phyloP scores from a whole-genome alignment of 2,888 invertebrate species.

The Netelia melanura region DNA sequence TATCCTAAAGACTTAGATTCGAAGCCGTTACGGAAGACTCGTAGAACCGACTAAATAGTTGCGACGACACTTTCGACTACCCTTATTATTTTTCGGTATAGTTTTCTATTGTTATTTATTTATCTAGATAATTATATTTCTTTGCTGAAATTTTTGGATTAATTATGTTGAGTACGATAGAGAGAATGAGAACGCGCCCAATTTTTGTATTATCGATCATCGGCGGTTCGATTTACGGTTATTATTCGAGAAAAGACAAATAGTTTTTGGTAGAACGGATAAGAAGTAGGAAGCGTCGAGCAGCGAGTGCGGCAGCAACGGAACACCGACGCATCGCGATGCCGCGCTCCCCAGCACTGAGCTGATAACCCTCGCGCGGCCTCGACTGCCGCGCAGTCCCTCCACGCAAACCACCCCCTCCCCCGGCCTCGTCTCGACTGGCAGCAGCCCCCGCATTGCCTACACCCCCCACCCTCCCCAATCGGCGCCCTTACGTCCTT shows the following conservation, averaged over 20 bases:
- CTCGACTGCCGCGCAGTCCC: constrained; percentile 84
- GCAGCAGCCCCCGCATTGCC: constrained; percentile 74
- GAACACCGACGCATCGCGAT: constrained; percentile 82
- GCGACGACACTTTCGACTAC: constrained; percentile 30
- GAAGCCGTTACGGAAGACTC: constrained; percentile 37
- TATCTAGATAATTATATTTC: constrained; percentile 2
- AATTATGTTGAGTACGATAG: constrained; percentile 31
- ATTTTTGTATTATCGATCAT: neutral
- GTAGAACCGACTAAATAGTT: constrained; percentile 16
- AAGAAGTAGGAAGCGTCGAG: constrained; percentile 71
- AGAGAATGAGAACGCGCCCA: constrained; percentile 33
- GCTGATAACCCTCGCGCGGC: constrained; percentile 80
- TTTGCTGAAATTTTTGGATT: constrained; percentile 9
- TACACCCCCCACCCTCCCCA: constrained; percentile 69
- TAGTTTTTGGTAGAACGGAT: constrained; percentile 47
- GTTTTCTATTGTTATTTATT: constrained; percentile 12
- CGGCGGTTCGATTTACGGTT: neutral
- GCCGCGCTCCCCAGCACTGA: constrained; percentile 83
- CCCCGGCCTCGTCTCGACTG: constrained; percentile 74
- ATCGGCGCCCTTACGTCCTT: constrained; percentile 37
- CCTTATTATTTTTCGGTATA: constrained; percentile 7
- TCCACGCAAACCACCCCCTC: constrained; percentile 83
- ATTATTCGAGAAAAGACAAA: constrained; percentile 49
- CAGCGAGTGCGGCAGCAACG: constrained; percentile 79
- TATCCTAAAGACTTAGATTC: neutral